phyloP scores from a whole-genome alignment of 1,140 invertebrate species.

The Glomeris maerens region DNA sequence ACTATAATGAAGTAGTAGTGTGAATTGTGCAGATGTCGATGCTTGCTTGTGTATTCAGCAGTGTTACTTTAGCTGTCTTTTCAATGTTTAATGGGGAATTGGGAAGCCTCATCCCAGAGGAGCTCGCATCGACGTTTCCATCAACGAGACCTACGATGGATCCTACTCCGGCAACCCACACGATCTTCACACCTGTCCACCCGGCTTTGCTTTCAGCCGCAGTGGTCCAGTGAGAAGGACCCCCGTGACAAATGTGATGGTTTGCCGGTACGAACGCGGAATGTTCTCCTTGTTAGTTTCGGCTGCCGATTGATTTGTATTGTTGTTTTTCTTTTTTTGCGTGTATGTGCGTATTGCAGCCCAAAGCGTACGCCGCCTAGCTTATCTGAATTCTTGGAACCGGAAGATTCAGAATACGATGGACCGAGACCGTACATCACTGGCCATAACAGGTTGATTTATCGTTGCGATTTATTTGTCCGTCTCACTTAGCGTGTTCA shows the following conservation, averaged over 20 bases:
- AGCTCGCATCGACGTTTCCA: slow-evolving; percentile 81
- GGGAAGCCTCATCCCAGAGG: slow-evolving; percentile 59
- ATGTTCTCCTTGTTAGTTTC: no score
- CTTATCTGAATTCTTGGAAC: slow-evolving; percentile 60
- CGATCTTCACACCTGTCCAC: slow-evolving; percentile 61
- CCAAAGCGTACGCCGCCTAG: slow-evolving; percentile 54
- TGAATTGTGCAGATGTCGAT: no score
- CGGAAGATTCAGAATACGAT: slow-evolving; percentile 58
- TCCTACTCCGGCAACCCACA: slow-evolving; percentile 90
- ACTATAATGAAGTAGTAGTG: no score
- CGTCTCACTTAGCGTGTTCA: no score
- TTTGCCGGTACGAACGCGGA: slow-evolving; percentile 42
- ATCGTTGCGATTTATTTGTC: neutral
- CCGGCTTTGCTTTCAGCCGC: slow-evolving; percentile 46
- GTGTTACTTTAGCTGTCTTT: no score
- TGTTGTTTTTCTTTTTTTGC: no score
- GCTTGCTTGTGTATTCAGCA: no score
- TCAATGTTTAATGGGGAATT: no score
- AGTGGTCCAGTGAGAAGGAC: slow-evolving; percentile 71
- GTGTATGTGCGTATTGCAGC: no score
- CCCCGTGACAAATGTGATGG: slow-evolving; percentile 72
- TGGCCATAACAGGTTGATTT: slow-evolving; percentile 63
- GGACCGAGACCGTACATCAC: slow-evolving; percentile 70
- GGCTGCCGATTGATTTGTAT: no score
- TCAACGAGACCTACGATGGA: slow-evolving; percentile 89